These are phyloP conservation scores for Achroia grisella DNA, from an alignment of 1,140 invertebrate genomes.

Conservation along the genomic window DNA sequence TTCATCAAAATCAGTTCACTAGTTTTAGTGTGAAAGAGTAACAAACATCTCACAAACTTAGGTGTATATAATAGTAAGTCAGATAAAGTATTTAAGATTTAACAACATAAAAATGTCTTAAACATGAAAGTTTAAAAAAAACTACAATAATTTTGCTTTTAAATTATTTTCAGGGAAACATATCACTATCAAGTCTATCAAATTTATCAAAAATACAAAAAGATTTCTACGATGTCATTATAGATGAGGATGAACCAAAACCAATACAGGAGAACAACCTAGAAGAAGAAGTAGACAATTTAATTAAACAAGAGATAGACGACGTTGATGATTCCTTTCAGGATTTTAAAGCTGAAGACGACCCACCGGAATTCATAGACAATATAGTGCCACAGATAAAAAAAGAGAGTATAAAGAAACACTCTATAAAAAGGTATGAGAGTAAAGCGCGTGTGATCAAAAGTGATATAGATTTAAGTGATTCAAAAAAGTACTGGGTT, in stretches of 20 bases:
- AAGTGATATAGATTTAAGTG: conserved; percentile 6
- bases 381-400: conserved; percentile 1
- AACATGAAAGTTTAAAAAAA: too few relatives aligned
- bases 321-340: conserved; percentile 3
- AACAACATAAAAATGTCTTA: too few relatives aligned
- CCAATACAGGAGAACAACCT: background rate
- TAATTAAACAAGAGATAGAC: conserved; percentile 6
- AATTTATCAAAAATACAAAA: background rate
- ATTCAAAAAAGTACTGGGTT: conserved; percentile 8
- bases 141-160: too few relatives aligned
- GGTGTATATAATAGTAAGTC: too few relatives aligned
- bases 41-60: too few relatives aligned
- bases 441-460: conserved; percentile 5
- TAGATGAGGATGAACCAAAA: background rate
- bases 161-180: too few relatives aligned
- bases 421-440: conserved; percentile 6
- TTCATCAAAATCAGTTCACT: too few relatives aligned
- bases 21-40: too few relatives aligned
- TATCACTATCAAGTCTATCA: background rate
- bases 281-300: background rate
- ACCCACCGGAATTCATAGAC: background rate
- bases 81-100: too few relatives aligned
- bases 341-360: background rate
- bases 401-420: background rate
- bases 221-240: background rate